Base-by-base conservation (phyloP, 2,888 invertebrate genomes). In the Palloptera scutellata region DNA sequence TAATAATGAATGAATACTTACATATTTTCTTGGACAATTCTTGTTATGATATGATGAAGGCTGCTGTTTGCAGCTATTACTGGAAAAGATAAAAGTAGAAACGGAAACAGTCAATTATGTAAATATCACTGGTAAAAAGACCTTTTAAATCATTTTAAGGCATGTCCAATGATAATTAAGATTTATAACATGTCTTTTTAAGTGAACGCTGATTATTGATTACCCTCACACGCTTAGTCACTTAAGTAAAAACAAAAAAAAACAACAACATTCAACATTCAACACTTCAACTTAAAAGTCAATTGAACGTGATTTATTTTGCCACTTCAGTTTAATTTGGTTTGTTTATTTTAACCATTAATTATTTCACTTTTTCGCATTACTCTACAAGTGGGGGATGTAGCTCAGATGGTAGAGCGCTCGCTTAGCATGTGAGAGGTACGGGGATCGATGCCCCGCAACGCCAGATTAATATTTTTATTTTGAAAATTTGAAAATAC, bases 401-500 rank as follows among this genome's bases (percentile, higher is more conserved):
- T 84, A 84, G 84, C 84, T 84, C 84, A 84, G 84, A 83, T 84
- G 84, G 84, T 84, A 84, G 84, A 84, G 84, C 84, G 84, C 83
- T 84, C 84, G 84, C 83, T 84, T 84, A 84, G 84, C 84, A 84
- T 84, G 84, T 82, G 84, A 83, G 84, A 84, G 84, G 84, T 84
- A 83, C 82, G 82, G 83, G 83, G 84, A 83, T 84, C 84, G 84
- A 84, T 83, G 80, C 84, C 83, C 83, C 80, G 84, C 84, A 83
- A 83, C 84, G 84, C 84, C 84, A 84, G 52, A 9, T 1, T 15
- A 2, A 41, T 1, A 53, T 43, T 65, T 64, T 66, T 30, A 4
- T 4, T 30, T 2, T 30, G 30, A 30, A 4, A 4, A 2, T 30
- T 6, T 51, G 6, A 30, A 30, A 30, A 6, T 30, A 30, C 30